These are phyloP conservation scores for Pelmatolapia mariae DNA, from an alignment of 2,113 vertebrate genomes.

Conservation along the genomic window DNA sequence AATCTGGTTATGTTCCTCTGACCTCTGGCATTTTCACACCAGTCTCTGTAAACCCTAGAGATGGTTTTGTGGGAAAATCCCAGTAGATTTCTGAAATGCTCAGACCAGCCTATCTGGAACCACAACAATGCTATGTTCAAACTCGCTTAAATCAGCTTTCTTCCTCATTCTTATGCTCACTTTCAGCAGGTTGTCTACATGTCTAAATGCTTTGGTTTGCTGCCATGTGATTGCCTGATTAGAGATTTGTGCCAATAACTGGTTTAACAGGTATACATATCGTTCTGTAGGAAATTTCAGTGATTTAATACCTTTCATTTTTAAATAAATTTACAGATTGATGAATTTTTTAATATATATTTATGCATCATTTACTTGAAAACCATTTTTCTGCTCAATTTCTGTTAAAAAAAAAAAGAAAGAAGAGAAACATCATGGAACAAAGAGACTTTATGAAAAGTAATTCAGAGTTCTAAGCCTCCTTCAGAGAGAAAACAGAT, in stretches of 20 bases:
- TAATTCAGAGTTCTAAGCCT: not conserved
- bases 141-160: not conserved
- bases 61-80: not conserved
- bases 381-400: not conserved
- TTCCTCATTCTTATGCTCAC: not conserved
- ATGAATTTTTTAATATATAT: not conserved
- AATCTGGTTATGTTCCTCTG: not conserved
- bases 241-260: not conserved
- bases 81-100: not conserved
- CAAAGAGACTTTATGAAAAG: not conserved
- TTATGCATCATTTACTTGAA: not conserved
- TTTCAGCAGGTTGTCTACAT: not conserved
- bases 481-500: not conserved
- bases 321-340: not conserved
- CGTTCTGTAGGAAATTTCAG: not conserved
- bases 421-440: not conserved
- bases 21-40: not conserved
- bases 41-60: not conserved
- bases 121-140: not conserved
- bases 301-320: not conserved
- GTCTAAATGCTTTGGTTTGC: not conserved
- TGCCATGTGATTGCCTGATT: not conserved
- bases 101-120: not conserved
- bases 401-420: fast-evolving
- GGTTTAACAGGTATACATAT: not conserved